Evolutionary conservation across 2,113 vertebrate species (phyloP), one percentile per base, ranked within the genome.

Genomic region (Salvator merianae): DNA sequence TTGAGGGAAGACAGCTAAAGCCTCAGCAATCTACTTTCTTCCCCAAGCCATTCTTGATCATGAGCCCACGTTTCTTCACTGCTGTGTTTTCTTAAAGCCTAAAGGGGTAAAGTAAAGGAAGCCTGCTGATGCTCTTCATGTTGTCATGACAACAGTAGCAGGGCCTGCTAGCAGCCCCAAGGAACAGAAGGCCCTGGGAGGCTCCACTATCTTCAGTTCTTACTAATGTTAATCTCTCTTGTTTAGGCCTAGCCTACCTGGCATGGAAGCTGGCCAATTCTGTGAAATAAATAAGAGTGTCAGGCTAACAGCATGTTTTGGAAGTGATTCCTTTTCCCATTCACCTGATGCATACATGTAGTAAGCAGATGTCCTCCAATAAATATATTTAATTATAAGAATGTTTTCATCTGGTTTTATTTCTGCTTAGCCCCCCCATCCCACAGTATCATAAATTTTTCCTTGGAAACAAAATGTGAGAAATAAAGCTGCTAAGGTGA

Each of bases 291-390:
- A 86, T 65, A 84, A 77, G 75, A 16, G 79, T 85, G 74, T 84
- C 91, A 89, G 89, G 91, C 82, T 94, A 88, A 93, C 62, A 80
- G 63, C n/a, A 7, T 34, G 3, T 80, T 85, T 87, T 84, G 86
- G 82, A 43, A 88, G 87, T 76, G 65, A 84, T 85, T 83, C 32
- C 22, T 65, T 55, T 74, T 83, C 22, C 55, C 30, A 66, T 66
- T 10, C 70, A 84, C 77, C 86, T 70, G 59, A 62, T 32, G 76
- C 77, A 50, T 9, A 50, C 22, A 55, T 47, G 13, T 16, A 68
- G 30, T 50, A 40, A 32, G 47, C 20, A 32, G 24, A 74, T 63
- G n/a, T 71, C 30, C 30, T 86, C 77, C 13, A 76, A 80, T 30
- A 82, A 72, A 79, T 77, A 81, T 5, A 63, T 32, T 36, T 68